phyloP scores from a whole-genome alignment of 2,797 vertebrate genomes.

The Macropodus opercularis region DNA sequence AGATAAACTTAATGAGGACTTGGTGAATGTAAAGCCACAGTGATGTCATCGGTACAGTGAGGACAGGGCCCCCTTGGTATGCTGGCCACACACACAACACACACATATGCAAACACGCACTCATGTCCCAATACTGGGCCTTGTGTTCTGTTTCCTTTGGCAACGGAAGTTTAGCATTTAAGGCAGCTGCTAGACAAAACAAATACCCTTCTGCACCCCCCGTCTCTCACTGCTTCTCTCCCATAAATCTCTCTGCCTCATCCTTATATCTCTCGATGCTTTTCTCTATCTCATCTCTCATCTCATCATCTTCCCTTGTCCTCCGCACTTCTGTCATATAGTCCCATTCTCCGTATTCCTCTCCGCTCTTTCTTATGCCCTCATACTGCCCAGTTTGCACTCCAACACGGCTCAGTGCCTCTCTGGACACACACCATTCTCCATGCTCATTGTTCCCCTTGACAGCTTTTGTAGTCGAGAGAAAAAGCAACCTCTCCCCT shows the following conservation, averaged over 20 bases:
- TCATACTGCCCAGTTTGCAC: slow-evolving; percentile 68
- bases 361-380: slow-evolving; percentile 41
- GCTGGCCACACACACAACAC: slow-evolving; percentile 66
- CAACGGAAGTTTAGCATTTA: slow-evolving; percentile 79
- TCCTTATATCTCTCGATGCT: slow-evolving; percentile 10
- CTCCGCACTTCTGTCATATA: slow-evolving; percentile 31
- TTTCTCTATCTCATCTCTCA: slow-evolving; percentile 36
- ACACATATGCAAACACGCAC: slow-evolving; percentile 48
- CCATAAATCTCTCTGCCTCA: slow-evolving; percentile 24
- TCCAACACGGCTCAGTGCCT: slow-evolving; percentile 82
- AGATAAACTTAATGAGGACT: slow-evolving; percentile 70
- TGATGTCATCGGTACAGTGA: slow-evolving; percentile 79
- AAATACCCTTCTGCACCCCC: slow-evolving; percentile 67
- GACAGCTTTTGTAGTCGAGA: slow-evolving; percentile 83
- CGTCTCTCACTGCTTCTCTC: slow-evolving; percentile 29
- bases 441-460: slow-evolving; percentile 79
- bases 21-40: slow-evolving; percentile 54
- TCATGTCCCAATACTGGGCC: slow-evolving; percentile 48
- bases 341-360: slow-evolving; percentile 27
- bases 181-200: slow-evolving; percentile 76
- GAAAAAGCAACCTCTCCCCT: slow-evolving; percentile 74
- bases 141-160: slow-evolving; percentile 75
- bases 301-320: slow-evolving; percentile 30
- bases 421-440: slow-evolving; percentile 83
- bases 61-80: slow-evolving; percentile 71